These are phyloP conservation scores for Barnardius zonarius DNA, from an alignment of 2,113 vertebrate species.

Conservation along the genomic window DNA sequence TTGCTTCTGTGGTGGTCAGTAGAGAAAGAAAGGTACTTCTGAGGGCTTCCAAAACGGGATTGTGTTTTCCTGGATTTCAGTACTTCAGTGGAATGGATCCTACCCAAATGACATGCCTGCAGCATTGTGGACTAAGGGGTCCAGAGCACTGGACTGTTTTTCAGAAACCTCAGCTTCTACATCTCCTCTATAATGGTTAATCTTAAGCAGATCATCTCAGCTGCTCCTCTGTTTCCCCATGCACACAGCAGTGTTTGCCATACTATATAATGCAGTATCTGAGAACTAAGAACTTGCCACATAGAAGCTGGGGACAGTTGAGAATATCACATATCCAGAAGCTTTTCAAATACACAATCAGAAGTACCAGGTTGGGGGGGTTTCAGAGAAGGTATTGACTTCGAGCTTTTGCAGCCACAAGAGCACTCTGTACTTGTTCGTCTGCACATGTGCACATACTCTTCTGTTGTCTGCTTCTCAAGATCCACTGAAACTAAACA, in stretches of 20 bases:
- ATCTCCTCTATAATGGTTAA: background rate
- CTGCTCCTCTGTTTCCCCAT: background rate
- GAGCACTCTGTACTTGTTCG: background rate
- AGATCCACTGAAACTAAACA: background rate
- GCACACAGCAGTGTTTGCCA: too few relatives aligned
- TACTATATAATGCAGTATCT: background rate
- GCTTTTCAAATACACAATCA: background rate
- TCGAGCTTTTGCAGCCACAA: background rate
- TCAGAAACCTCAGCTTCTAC: background rate
- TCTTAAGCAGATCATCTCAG: background rate
- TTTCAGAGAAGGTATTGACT: background rate
- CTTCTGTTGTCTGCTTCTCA: background rate
- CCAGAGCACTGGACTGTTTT: background rate
- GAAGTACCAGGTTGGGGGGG: background rate
- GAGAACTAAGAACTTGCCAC: background rate
- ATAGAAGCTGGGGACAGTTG: background rate
- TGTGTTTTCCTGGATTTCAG: background rate
- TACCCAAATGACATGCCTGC: background rate
- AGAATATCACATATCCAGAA: background rate
- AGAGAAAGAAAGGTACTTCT: background rate
- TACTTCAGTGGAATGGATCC: background rate
- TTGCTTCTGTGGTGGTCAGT: background rate
- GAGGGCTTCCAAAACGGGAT: background rate
- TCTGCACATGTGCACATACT: background rate
- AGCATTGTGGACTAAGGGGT: background rate